Evolutionary conservation across 2,797 vertebrate genomes (phyloP).

Genomic region (Paguma larvata): DNA sequence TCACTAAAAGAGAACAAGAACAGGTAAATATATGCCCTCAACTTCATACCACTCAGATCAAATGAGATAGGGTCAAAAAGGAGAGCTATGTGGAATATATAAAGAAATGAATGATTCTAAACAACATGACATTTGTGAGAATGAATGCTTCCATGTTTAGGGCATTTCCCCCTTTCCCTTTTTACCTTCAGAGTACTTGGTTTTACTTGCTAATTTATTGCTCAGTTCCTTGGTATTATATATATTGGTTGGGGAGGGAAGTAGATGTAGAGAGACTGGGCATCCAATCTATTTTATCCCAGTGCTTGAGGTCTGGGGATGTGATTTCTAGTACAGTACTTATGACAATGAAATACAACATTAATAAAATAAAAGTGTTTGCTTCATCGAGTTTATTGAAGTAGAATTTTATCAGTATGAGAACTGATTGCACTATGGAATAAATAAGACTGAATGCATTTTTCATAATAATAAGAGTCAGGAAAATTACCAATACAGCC

Average conservation of each 20-base stretch:
- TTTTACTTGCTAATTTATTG: constrained; percentile 23
- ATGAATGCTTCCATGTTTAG: background rate
- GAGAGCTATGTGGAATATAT: background rate
- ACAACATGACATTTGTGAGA: background rate
- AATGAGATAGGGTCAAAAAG: background rate
- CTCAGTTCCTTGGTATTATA: background rate
- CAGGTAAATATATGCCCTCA: background rate
- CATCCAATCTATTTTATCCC: background rate
- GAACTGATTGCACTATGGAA: constrained; percentile 19
- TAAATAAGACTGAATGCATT: background rate
- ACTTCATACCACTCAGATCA: background rate
- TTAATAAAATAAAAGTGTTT: background rate
- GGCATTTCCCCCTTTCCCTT: background rate
- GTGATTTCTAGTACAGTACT: background rate
- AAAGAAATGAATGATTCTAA: background rate
- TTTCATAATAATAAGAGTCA: background rate
- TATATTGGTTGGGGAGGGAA: background rate
- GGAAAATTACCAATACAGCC: constrained; percentile 64
- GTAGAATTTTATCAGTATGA: constrained; percentile 12
- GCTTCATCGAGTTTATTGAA: background rate
- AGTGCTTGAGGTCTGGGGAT: background rate
- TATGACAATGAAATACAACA: background rate
- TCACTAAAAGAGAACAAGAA: constrained; percentile 14
- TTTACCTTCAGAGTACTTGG: background rate
- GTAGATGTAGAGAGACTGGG: background rate